A percentile compares a stretch with the other conserved stretches of the same genome.
Evolutionary conservation across 1,140 invertebrate species (phyloP).

Genomic region (Drosophila varians): DNA sequence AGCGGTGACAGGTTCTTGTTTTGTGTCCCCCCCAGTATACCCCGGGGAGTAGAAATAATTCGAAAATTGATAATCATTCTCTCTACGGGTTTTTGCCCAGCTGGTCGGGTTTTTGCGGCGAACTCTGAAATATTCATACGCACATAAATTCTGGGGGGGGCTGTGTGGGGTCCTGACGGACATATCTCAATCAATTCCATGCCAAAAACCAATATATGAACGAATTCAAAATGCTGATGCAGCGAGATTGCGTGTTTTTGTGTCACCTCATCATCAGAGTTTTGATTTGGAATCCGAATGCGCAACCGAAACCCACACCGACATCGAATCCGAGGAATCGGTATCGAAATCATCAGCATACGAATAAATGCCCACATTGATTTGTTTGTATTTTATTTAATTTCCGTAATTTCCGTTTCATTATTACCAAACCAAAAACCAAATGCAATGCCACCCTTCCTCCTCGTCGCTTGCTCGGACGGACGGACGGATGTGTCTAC

Average conservation of each 20-base stretch:
- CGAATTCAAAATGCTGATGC: slow-evolving; percentile 34
- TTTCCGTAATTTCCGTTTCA: slow-evolving; percentile 81
- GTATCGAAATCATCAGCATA: slow-evolving; percentile 46
- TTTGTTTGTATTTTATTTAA: slow-evolving; percentile 82
- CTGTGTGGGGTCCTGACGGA: slow-evolving; percentile 1
- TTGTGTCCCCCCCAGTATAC: no score
- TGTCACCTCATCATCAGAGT: slow-evolving; percentile 38
- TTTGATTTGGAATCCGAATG: slow-evolving; percentile 10
- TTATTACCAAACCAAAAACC: slow-evolving; percentile 70
- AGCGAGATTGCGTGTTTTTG: slow-evolving; percentile 23
- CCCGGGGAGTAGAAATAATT: slow-evolving; percentile 35
- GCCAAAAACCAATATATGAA: slow-evolving; percentile 29
- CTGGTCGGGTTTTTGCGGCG: slow-evolving; percentile 12
- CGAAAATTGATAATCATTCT: slow-evolving; percentile 46
- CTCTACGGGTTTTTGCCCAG: slow-evolving; percentile 14
- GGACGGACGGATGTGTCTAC: slow-evolving; percentile 20
- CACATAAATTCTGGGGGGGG: neutral
- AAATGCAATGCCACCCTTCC: slow-evolving; percentile 48
- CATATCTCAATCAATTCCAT: slow-evolving; percentile 48
- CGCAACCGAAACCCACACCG: slow-evolving; percentile 25
- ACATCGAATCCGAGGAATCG: slow-evolving; percentile 5
- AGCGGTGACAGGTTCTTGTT: slow-evolving; percentile 15
- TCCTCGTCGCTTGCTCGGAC: neutral
- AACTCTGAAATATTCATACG: slow-evolving; percentile 24
- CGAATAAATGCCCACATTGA: slow-evolving; percentile 77